Percentiles rank a stretch among this genome's conserved stretches.
phyloP scores from a whole-genome alignment of 1,140 invertebrate species.

The Bradysia coprophila region DNA sequence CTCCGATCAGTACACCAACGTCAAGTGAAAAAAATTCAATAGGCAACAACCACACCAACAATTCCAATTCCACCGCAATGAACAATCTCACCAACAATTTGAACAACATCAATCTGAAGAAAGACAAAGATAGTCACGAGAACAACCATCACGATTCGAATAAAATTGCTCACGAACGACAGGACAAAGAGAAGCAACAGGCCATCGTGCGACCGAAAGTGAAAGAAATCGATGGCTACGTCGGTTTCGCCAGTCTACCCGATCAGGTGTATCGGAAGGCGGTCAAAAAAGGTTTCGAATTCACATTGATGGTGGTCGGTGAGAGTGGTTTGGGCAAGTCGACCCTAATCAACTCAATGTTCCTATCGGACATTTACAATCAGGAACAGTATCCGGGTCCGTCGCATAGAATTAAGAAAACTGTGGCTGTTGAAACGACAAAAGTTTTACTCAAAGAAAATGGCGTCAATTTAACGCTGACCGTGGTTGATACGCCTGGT shows the following conservation, averaged over 20 bases:
- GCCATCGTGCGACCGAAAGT: slow-evolving; percentile 40
- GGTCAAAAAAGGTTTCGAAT: slow-evolving; percentile 98
- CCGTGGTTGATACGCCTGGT: slow-evolving; percentile 93
- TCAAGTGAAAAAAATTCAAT: neutral
- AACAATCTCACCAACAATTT: slow-evolving; percentile 1
- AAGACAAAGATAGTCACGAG: neutral
- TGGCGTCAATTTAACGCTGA: slow-evolving; percentile 79
- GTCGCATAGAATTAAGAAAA: slow-evolving; percentile 77
- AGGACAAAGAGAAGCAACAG: slow-evolving; percentile 9
- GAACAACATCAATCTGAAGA: neutral
- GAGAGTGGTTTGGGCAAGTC: slow-evolving; percentile 67
- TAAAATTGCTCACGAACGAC: neutral
- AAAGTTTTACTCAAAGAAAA: slow-evolving; percentile 83
- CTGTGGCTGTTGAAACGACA: slow-evolving; percentile 81
- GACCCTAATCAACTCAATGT: slow-evolving; percentile 98
- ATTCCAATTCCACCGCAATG: neutral
- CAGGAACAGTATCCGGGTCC: slow-evolving; percentile 72
- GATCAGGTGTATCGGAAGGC: slow-evolving; percentile 98
- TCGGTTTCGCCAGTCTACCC: slow-evolving; percentile 88
- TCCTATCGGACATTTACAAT: slow-evolving; percentile 92
- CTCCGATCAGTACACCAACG: neutral
- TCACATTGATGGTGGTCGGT: slow-evolving; percentile 99
- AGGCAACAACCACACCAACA: neutral
- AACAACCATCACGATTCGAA: slow-evolving; percentile 1
- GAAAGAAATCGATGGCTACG: slow-evolving; percentile 79